Percentiles rank a stretch among this genome's conserved stretches.
These are phyloP conservation scores for Butorides virescens DNA, from an alignment of 2,113 vertebrate genomes.

Conservation along the genomic window DNA sequence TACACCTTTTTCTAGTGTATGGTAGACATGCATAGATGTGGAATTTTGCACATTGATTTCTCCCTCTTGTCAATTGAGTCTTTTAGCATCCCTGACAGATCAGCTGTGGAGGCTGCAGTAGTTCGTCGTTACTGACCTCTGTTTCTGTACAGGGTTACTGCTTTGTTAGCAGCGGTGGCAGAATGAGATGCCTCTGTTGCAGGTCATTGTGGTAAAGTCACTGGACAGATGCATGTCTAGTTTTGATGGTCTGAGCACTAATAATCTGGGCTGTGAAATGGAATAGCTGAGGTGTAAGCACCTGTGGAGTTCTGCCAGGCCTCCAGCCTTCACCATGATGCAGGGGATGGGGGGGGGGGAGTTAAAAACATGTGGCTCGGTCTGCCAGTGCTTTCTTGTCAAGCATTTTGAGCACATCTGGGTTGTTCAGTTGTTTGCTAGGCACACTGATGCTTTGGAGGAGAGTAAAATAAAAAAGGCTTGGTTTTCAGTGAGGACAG, in stretches of 20 bases:
- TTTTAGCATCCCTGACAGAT: not conserved
- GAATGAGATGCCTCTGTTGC: not conserved
- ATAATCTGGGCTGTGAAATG: not conserved
- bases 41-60: not conserved
- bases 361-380: not conserved
- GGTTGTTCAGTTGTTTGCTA: not conserved
- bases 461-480: not conserved
- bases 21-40: not conserved
- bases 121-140: not conserved
- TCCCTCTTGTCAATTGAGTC: accelerated
- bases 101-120: not conserved
- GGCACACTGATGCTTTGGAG: not conserved
- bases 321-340: not conserved
- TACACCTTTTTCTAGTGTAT: not conserved
- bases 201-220: not conserved
- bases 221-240: not conserved
- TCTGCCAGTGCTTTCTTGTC: not conserved
- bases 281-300: not conserved
- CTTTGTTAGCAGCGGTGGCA: not conserved
- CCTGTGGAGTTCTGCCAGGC: not conserved
- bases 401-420: not conserved
- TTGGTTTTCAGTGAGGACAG: not conserved
- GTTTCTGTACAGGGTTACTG: not conserved
- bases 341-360: not conserved
- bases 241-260: not conserved